A percentile compares a stretch with the other conserved stretches of the same genome.
These are phyloP conservation scores for Dyspetes luteomarginatus DNA, from an alignment of 2,888 invertebrate genomes.

Conservation along the genomic window DNA sequence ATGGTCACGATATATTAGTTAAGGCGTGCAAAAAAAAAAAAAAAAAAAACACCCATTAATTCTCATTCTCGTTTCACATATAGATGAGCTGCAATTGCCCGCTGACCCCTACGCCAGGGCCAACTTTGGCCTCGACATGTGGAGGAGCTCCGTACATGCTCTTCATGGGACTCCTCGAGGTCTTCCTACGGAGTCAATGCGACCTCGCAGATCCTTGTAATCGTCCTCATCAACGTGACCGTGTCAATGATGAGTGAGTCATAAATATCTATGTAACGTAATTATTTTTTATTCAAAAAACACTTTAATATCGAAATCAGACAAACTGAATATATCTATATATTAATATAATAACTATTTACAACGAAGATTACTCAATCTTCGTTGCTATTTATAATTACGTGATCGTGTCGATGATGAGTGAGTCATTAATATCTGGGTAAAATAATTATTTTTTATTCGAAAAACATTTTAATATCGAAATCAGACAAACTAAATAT, in stretches of 20 bases:
- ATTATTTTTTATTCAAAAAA: not conserved
- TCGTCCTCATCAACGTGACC: conserved; percentile 84
- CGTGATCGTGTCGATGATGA: too few relatives aligned
- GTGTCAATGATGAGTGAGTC: conserved; percentile 78
- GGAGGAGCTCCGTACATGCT: conserved; percentile 94
- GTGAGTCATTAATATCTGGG: conserved; percentile 61
- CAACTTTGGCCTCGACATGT: conserved; percentile 92
- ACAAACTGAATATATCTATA: not conserved
- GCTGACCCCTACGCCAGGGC: conserved; percentile 90
- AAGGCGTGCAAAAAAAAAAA: conserved; percentile 2
- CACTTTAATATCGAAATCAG: not conserved
- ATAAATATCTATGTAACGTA: not conserved
- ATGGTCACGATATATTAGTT: conserved; percentile 9
- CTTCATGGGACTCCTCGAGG: conserved; percentile 94
- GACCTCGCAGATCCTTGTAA: conserved; percentile 95
- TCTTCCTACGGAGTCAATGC: conserved; percentile 93
- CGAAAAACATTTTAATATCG: not conserved
- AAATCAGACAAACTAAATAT: not conserved
- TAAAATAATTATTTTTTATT: not conserved
- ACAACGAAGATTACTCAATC: too few relatives aligned
- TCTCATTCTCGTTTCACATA: conserved; percentile 62
- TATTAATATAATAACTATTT: too few relatives aligned
- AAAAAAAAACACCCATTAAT: not conserved
- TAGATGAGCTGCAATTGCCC: conserved; percentile 89
- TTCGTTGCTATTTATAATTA: too few relatives aligned